These are phyloP conservation scores for Callyntrura sp. DNA, from an alignment of 2,888 invertebrate species.

Conservation along the genomic window DNA sequence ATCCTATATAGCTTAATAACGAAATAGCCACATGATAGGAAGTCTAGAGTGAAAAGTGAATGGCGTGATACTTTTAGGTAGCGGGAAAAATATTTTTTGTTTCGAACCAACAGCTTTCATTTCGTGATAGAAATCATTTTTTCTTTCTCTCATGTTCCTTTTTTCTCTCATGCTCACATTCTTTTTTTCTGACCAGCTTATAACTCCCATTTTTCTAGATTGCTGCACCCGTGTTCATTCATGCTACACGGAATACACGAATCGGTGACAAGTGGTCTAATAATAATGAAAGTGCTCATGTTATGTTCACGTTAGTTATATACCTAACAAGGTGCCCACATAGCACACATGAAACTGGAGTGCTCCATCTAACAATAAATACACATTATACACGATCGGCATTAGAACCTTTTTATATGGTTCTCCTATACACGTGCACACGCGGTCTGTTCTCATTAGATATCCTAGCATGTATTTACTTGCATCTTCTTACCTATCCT, in stretches of 20 bases:
- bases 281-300: slow-evolving; percentile 38
- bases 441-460: background rate
- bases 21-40: background rate
- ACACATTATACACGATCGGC: background rate
- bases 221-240: slow-evolving; percentile 44
- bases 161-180: background rate
- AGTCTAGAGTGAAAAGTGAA: background rate
- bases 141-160: slow-evolving; percentile 5
- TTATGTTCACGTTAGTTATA: background rate
- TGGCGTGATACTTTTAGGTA: slow-evolving; percentile 49
- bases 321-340: background rate
- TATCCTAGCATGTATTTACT: background rate
- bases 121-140: slow-evolving; percentile 58
- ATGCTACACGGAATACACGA: slow-evolving; percentile 61
- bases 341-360: background rate
- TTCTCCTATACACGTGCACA: background rate
- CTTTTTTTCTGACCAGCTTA: slow-evolving; percentile 17
- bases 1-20: background rate
- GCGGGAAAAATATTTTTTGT: slow-evolving; percentile 3
- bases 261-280: slow-evolving; percentile 61
- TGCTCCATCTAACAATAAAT: background rate
- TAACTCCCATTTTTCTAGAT: slow-evolving; percentile 2
- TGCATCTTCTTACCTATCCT: no score
- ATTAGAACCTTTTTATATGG: background rate
- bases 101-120: slow-evolving; percentile 49